Evolutionary conservation across 1,140 invertebrate genomes (phyloP), one percentile per base, ranked within the genome.

Genomic region (Glossosoma conforme): DNA sequence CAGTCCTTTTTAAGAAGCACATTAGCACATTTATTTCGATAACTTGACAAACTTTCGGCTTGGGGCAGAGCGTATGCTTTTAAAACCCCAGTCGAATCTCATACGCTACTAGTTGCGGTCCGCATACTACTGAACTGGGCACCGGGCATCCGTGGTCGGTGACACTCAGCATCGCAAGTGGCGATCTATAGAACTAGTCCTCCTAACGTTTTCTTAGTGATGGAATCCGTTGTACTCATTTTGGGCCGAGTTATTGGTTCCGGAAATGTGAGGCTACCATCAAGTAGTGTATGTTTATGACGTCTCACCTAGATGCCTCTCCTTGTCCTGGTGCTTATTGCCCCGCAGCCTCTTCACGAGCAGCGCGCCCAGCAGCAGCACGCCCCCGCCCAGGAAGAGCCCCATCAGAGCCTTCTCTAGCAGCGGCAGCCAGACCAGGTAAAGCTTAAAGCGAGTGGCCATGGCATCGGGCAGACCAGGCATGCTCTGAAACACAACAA

Each of bases 361-460:
- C 3, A 33, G 11, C n/a, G 25, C 25, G 65, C 77, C 35, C 2
- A 84, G 62, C 20, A 79, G 72, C 9, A 76, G 55, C 1, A 67
- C 52, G 1, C 84, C 84, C 3, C 73, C 47, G 0, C 79, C 15
- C 17, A 88, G 76, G 0, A 79, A 62, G 0, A 74, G 42, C 65
- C 85, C 87, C 59, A 78, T 81, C 0, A 75, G 61, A 0, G 75
- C 60, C 13, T 74, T 65, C 62, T 84, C 78, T 0, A 79, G 63
- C 0, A 78, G 49, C 2, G 87, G 86, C 4, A 86, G 59, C 1
- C 85, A 68, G 46, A 85, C 84, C 1, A 90, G 61, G 53, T 89
- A 89, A 1, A 89, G 62, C 54, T 78, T 77, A 62, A 91, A 89
- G n/a, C 78, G 78, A 3, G 71, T 66, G 20, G 77, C 72, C 59